Base-by-base conservation (phyloP, 2,113 vertebrate genomes). In the Chamaea fasciata region DNA sequence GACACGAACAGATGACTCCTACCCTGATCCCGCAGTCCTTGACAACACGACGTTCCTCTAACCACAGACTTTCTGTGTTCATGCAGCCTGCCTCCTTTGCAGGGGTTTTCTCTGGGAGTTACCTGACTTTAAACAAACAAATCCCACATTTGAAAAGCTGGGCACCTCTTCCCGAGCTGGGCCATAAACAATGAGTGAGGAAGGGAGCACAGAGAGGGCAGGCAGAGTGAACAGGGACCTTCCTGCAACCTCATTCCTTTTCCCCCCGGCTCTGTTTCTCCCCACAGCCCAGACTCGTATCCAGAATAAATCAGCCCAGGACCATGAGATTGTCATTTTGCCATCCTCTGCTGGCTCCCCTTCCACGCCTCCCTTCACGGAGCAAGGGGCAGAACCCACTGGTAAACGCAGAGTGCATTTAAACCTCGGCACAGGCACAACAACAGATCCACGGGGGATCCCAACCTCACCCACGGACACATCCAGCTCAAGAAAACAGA, bases 371-470 rank as follows among this genome's bases (percentile, higher is more conserved):
- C 39, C 42, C 31, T 1, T 4, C 4, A 2, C 46, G 68, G 33
- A 68, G 28, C 46, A 28, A 13, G 0, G 7, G 24, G 42, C 28
- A 59, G 35, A 59, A 15, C 41, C 14, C 31, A 6, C 17, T 2
- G 16, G 15, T 6, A 50, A 49, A 33, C 0, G 6, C 59, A 47
- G 53, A 87, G 11, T 0, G 3, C 8, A 9, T 19, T 69, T 60
- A 47, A 73, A 73, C 12, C 27, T 74, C 0, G 0, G 16, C 50
- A 19, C 37, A 12, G 46, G n/a, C 2, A 5, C 63, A 20, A 9
- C 4, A 3, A n/a, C 3, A 2, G 20, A 47, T 11, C 37, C n/a
- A 3, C 0, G 13, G 24, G 33, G 41, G 13, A 26, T 24, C n/a
- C 46, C 16, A 31, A 1, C 20, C 37, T 67, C 11, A 0, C 15